These are phyloP conservation scores for Misgurnus anguillicaudatus DNA, from an alignment of 2,113 vertebrate genomes.

Conservation along the genomic window DNA sequence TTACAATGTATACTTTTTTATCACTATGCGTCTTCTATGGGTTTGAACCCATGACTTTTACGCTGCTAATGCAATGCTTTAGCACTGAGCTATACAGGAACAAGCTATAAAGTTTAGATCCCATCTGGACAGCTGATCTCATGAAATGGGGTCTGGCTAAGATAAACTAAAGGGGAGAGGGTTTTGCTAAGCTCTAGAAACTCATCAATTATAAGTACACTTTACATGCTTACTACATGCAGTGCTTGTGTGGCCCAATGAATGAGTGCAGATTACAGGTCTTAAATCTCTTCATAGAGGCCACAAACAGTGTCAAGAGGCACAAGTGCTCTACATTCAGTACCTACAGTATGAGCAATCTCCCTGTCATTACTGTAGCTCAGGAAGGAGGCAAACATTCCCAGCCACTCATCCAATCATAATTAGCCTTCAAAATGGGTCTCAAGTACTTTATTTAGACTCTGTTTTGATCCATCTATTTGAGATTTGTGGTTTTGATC, in stretches of 20 bases:
- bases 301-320: slow-evolving; percentile 48
- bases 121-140: not conserved
- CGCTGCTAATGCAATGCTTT: too few species aligned
- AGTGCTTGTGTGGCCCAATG: slow-evolving; percentile 61
- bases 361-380: slow-evolving; percentile 37
- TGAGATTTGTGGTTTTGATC: not conserved
- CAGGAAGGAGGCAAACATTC: not conserved
- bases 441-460: slow-evolving; percentile 4
- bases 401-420: not conserved
- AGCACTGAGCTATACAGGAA: too few species aligned
- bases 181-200: slow-evolving; percentile 18
- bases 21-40: too few species aligned
- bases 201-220: slow-evolving; percentile 37
- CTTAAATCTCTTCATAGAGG: slow-evolving; percentile 55
- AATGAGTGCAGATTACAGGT: slow-evolving; percentile 43
- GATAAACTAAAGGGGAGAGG: not conserved
- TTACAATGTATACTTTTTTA: too few species aligned
- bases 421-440: not conserved
- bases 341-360: not conserved
- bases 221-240: not conserved
- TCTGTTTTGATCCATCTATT: not conserved
- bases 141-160: not conserved
- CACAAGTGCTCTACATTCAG: slow-evolving; percentile 32
- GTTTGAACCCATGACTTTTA: too few species aligned
- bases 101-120: not conserved